Conservation (phyloP, 2,888 invertebrate species). For the Hoplodrina blanda region DNA sequence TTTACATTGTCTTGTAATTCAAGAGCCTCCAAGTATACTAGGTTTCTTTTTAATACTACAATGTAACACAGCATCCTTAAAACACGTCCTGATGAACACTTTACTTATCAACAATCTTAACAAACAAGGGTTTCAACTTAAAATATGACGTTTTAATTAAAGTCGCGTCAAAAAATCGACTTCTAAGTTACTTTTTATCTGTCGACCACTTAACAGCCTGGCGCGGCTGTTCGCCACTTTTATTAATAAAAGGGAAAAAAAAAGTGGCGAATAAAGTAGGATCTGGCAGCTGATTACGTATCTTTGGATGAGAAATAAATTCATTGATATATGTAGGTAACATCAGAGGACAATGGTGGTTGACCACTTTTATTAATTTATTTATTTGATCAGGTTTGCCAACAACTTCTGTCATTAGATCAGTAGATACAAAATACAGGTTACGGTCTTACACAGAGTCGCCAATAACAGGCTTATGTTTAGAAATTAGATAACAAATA, state of each 20-base stretch:
- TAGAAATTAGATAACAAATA: too few relatives aligned
- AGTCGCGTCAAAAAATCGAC: slow-evolving; percentile 63
- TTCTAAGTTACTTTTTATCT: slow-evolving; percentile 69
- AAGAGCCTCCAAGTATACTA: background rate
- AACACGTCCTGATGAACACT: slow-evolving; percentile 46
- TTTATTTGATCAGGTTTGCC: too few relatives aligned
- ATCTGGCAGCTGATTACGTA: slow-evolving; percentile 62
- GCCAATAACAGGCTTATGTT: too few relatives aligned
- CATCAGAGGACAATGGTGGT: too few relatives aligned
- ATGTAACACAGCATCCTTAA: slow-evolving; percentile 33
- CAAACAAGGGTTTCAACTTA: slow-evolving; percentile 67
- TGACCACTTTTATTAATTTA: too few relatives aligned
- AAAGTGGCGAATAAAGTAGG: slow-evolving; percentile 54
- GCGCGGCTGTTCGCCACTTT: slow-evolving; percentile 41
- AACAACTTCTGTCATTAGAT: too few relatives aligned
- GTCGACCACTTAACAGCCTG: slow-evolving; percentile 59
- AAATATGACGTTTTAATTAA: slow-evolving; percentile 75
- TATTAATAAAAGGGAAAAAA: slow-evolving; percentile 40
- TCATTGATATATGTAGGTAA: slow-evolving; percentile 59
- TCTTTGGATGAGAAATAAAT: slow-evolving; percentile 67
- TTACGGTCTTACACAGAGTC: too few relatives aligned
- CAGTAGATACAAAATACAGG: too few relatives aligned
- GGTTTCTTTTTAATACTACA: slow-evolving; percentile 26
- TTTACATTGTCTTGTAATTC: too few relatives aligned
- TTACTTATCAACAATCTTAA: slow-evolving; percentile 51